A percentile compares a stretch with the other conserved stretches of the same genome.
These are phyloP conservation scores for Gymnobelideus leadbeateri DNA, from an alignment of 2,113 vertebrate genomes.

Conservation along the genomic window DNA sequence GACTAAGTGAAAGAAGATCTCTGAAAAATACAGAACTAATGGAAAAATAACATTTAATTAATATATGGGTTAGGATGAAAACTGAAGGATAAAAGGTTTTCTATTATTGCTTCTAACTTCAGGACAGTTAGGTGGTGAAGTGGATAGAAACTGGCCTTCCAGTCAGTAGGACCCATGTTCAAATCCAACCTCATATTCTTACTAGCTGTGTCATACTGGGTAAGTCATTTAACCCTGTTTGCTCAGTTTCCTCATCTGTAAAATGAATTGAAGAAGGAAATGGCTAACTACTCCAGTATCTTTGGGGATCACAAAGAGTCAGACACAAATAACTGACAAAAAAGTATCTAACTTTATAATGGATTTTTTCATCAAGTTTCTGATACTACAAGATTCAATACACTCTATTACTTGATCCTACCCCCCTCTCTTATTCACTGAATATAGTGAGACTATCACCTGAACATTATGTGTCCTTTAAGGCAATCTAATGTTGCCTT, in stretches of 20 bases:
- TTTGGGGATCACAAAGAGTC: too few relatives aligned
- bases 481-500: background rate
- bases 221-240: background rate
- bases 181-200: background rate
- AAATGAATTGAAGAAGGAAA: background rate
- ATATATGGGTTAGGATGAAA: background rate
- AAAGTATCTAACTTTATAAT: background rate
- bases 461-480: background rate
- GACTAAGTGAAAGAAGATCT: slow-evolving; percentile 51
- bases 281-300: background rate
- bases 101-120: slow-evolving; percentile 35
- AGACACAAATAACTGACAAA: too few relatives aligned
- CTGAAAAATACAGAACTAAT: slow-evolving; percentile 32
- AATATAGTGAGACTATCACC: background rate
- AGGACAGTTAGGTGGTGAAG: background rate
- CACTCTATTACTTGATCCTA: background rate
- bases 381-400: slow-evolving; percentile 21
- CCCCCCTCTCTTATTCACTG: background rate
- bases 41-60: slow-evolving; percentile 46
- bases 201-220: background rate
- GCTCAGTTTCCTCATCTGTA: background rate
- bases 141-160: background rate
- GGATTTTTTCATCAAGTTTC: background rate
- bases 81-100: slow-evolving; percentile 18
- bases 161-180: background rate